A percentile compares a stretch with the other conserved stretches of the same genome.
phyloP scores from a whole-genome alignment of 2,113 vertebrate genomes.

The Elachura formosa region DNA sequence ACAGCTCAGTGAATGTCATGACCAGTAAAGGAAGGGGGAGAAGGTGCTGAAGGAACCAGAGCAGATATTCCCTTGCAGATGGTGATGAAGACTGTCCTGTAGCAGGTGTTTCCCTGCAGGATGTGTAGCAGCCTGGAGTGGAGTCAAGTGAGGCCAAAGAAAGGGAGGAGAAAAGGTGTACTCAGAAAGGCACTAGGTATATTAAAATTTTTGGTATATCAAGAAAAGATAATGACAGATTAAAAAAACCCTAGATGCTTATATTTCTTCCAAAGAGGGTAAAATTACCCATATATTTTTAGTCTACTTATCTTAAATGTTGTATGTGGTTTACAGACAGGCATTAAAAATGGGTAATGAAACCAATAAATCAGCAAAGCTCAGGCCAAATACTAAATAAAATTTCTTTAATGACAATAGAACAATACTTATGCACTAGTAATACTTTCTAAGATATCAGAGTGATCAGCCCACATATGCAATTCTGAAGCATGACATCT shows the following conservation, averaged over 20 bases:
- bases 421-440: not conserved
- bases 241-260: not conserved
- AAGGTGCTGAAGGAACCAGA: not conserved
- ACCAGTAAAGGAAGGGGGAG: not conserved
- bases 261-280: not conserved
- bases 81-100: fast-evolving
- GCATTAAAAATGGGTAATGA: not conserved
- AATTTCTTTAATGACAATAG: not conserved
- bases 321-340: not conserved
- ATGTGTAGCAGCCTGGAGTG: not conserved
- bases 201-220: not conserved
- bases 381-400: not conserved
- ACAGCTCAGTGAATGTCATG: not conserved
- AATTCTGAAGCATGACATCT: not conserved
- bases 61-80: not conserved
- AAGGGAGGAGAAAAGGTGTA: not conserved
- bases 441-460: not conserved
- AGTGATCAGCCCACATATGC: not conserved
- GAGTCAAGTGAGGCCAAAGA: not conserved
- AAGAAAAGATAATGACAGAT: not conserved
- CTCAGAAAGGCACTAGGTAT: not conserved
- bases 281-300: conserved; percentile 13
- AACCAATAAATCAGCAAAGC: not conserved
- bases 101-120: not conserved
- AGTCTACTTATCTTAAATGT: not conserved